Conservation (phyloP, 1,140 invertebrate genomes). For the Ganaspis sp. region DNA sequence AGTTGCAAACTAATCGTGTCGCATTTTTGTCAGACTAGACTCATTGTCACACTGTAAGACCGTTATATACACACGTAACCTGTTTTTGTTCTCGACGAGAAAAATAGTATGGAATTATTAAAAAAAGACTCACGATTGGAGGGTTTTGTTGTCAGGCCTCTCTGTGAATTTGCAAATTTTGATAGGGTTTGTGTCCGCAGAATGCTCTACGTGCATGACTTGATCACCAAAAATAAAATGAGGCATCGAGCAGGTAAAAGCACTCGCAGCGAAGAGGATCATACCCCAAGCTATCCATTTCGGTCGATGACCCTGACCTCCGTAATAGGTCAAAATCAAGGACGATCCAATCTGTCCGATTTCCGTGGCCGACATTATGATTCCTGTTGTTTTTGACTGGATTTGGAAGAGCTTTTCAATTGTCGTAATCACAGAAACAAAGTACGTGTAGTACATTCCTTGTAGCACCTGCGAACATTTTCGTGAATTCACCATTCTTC, state of each 20-base stretch:
- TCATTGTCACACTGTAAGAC: too few species aligned
- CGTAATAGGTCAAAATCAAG: slow-evolving; percentile 93
- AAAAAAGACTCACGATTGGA: slow-evolving; percentile 44
- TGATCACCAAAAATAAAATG: slow-evolving; percentile 88
- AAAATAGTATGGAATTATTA: background rate
- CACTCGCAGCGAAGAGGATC: slow-evolving; percentile 90
- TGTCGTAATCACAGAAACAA: slow-evolving; percentile 97
- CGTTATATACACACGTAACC: background rate
- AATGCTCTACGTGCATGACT: slow-evolving; percentile 77
- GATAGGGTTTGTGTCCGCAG: slow-evolving; percentile 62
- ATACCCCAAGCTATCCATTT: slow-evolving; percentile 97
- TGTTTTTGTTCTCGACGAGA: background rate
- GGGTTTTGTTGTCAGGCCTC: slow-evolving; percentile 56
- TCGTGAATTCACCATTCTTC: background rate
- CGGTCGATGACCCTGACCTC: slow-evolving; percentile 95
- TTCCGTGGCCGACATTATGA: slow-evolving; percentile 95
- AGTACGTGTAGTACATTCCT: slow-evolving; percentile 96
- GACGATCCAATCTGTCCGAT: slow-evolving; percentile 95
- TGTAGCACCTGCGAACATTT: slow-evolving; percentile 81
- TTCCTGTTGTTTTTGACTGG: slow-evolving; percentile 94
- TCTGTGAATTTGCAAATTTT: slow-evolving; percentile 71
- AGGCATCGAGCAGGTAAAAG: slow-evolving; percentile 90
- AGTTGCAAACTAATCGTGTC: background rate
- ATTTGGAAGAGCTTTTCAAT: slow-evolving; percentile 98
- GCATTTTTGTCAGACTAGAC: too few species aligned